Evolutionary conservation across 1,140 invertebrate genomes (phyloP).

Genomic region (Pseudachorutes palmiensis): DNA sequence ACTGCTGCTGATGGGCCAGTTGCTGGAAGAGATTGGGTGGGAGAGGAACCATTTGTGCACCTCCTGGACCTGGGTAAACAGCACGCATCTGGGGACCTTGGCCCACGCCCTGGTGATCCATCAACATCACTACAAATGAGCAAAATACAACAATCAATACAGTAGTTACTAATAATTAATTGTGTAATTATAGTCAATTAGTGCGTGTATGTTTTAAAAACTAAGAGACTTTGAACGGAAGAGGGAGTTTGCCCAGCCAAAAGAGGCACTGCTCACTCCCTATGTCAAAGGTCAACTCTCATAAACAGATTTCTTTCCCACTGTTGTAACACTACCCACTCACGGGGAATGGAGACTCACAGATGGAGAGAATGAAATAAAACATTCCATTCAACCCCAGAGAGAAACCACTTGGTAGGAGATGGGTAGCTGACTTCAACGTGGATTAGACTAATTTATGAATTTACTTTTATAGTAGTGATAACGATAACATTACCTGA

Average conservation of each 20-base stretch:
- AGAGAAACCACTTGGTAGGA: neutral
- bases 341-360: neutral
- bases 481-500: no score
- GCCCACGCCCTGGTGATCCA: neutral
- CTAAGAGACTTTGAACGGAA: no score
- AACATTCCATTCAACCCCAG: neutral
- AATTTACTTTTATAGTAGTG: no score
- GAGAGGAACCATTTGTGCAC: neutral
- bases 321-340: neutral
- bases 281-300: neutral
- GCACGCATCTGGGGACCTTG: neutral
- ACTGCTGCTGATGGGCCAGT: neutral
- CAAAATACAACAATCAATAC: neutral
- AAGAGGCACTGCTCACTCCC: neutral
- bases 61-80: neutral
- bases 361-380: neutral
- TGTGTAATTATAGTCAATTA: no score
- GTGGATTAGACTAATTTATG: no score
- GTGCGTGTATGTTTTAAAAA: no score
- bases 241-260: neutral
- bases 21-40: neutral
- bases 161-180: no score
- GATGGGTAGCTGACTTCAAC: slow-evolving; percentile 1
- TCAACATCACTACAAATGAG: neutral
- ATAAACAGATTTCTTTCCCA: neutral